phyloP scores from a whole-genome alignment of 2,888 invertebrate genomes.

The Chouioia cunea region DNA sequence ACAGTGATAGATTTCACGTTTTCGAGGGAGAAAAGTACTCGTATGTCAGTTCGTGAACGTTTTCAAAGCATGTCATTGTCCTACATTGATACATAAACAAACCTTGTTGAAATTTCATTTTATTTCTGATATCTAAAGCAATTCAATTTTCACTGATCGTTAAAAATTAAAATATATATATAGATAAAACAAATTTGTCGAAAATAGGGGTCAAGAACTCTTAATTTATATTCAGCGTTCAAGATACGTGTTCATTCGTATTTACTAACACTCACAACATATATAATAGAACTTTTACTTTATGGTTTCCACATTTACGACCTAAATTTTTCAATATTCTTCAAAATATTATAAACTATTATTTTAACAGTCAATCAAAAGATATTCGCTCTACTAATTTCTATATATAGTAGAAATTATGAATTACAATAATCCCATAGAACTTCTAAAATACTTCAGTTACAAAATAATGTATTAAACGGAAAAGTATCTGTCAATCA shows the following conservation, averaged over 20 bases:
- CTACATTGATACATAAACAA: slow-evolving; percentile 41
- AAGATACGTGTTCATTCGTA: not conserved
- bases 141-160: not conserved
- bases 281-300: no score
- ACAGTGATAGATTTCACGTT: not conserved
- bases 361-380: no score
- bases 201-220: slow-evolving; percentile 4
- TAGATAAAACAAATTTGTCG: slow-evolving; percentile 9
- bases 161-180: not conserved
- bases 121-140: slow-evolving; percentile 13
- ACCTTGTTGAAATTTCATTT: slow-evolving; percentile 19
- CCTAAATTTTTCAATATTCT: not conserved
- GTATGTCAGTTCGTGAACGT: slow-evolving; percentile 33
- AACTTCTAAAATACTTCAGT: no score
- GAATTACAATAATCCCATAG: no score
- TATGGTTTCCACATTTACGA: no score
- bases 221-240: not conserved
- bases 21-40: slow-evolving; percentile 31
- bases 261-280: not conserved
- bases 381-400: no score
- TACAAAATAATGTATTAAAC: no score
- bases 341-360: no score
- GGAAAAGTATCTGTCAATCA: no score
- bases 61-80: slow-evolving; percentile 36
- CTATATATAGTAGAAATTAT: no score